Percentiles rank a stretch among this genome's conserved stretches.
Evolutionary conservation across 2,113 vertebrate genomes (phyloP).

Genomic region (Phalacrocorax carbo): DNA sequence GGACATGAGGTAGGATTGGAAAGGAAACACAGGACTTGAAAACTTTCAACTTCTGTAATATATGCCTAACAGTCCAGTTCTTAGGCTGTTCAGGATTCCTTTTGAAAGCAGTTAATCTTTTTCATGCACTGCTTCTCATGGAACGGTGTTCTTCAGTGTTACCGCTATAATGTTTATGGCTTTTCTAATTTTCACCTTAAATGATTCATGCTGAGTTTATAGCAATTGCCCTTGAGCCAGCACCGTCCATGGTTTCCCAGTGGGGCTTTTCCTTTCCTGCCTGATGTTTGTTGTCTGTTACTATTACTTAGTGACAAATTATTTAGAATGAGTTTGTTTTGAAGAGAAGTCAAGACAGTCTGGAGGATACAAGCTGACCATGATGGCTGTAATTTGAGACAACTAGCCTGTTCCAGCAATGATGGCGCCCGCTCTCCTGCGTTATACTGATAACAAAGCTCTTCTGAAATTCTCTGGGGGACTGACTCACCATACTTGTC

Average conservation of each 20-base stretch:
- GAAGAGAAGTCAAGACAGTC: background rate
- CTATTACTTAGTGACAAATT: background rate
- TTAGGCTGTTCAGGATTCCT: background rate
- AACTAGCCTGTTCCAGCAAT: background rate
- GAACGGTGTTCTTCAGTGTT: background rate
- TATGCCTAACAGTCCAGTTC: background rate
- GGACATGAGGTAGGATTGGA: background rate
- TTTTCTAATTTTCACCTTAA: constrained; percentile 19
- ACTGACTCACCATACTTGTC: background rate
- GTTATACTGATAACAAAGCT: background rate
- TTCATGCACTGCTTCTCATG: background rate
- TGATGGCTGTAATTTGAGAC: background rate
- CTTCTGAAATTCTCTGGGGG: background rate
- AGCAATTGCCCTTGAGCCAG: background rate
- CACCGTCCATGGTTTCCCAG: background rate
- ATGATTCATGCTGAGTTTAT: background rate
- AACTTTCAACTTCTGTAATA: background rate
- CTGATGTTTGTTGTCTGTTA: background rate
- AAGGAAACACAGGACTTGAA: background rate
- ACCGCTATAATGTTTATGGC: background rate
- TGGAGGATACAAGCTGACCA: background rate
- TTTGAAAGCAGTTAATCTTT: background rate
- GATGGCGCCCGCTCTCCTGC: background rate
- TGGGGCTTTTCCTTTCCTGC: background rate
- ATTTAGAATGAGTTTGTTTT: background rate